These are phyloP conservation scores for Amaurobius ferox DNA, from an alignment of 2,888 invertebrate species.

Conservation along the genomic window DNA sequence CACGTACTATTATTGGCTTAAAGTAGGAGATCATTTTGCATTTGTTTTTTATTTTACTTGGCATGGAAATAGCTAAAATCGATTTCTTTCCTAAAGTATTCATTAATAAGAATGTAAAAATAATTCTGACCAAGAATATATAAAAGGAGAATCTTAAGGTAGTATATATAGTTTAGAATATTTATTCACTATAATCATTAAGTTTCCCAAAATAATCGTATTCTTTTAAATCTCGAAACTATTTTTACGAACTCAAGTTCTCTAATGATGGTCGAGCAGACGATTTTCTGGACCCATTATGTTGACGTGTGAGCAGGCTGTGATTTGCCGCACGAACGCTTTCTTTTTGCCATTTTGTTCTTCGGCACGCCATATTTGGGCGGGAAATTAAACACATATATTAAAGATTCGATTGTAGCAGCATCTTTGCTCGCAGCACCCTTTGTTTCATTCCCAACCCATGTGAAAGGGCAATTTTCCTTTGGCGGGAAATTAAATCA, in stretches of 20 bases:
- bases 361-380: neutral
- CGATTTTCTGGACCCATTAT: neutral
- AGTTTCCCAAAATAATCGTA: no score
- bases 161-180: no score
- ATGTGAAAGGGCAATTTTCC: neutral
- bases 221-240: neutral
- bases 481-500: neutral
- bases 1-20: no score
- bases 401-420: slow-evolving; percentile 16
- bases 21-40: no score
- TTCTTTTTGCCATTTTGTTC: neutral
- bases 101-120: no score
- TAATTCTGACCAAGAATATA: no score
- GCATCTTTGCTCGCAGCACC: slow-evolving; percentile 1
- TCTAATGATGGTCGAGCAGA: neutral
- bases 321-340: neutral
- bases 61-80: no score
- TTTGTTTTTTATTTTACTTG: no score
- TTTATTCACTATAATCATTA: no score
- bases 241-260: neutral
- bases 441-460: neutral
- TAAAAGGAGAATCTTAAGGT: no score
- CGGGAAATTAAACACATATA: slow-evolving; percentile 14
- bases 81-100: no score
- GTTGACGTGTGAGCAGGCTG: neutral